Conservation (phyloP, 1,140 invertebrate species). For the Carposina sasakii region DNA sequence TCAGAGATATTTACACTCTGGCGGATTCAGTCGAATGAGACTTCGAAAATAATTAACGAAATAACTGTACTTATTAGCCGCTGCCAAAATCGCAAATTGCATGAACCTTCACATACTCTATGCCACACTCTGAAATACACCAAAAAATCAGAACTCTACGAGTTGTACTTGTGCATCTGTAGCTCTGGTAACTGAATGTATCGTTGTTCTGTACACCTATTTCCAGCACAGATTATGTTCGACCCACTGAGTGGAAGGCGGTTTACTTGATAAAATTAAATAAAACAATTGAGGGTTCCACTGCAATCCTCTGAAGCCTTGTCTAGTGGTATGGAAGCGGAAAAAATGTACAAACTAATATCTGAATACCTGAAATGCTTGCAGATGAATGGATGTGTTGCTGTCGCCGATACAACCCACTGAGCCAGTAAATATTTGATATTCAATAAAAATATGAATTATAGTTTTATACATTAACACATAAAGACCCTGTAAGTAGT, state of each 20-base stretch:
- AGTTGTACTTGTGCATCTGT: no score
- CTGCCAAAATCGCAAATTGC: conserved; percentile 37
- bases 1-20: no score
- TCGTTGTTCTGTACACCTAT: conserved; percentile 52
- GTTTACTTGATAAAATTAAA: conserved; percentile 71
- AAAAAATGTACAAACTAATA: conserved; percentile 64
- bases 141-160: no score
- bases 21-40: no score
- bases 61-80: conserved; percentile 59
- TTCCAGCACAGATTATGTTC: conserved; percentile 53
- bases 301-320: conserved; percentile 66
- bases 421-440: not conserved
- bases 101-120: no score
- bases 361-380: conserved; percentile 57
- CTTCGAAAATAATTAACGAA: conserved; percentile 59
- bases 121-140: no score
- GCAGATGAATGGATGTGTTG: conserved; percentile 38
- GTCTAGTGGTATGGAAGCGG: conserved; percentile 66
- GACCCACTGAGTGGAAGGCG: conserved; percentile 54
- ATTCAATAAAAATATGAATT: no score
- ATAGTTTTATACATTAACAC: no score
- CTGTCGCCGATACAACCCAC: conserved; percentile 21
- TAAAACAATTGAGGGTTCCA: conserved; percentile 67
- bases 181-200: no score
- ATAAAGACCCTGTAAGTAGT: no score